These are phyloP conservation scores for Dysidea cf. avara DNA, from an alignment of 37 sponge, comb jelly and placozoan species.

Conservation along the genomic window DNA sequence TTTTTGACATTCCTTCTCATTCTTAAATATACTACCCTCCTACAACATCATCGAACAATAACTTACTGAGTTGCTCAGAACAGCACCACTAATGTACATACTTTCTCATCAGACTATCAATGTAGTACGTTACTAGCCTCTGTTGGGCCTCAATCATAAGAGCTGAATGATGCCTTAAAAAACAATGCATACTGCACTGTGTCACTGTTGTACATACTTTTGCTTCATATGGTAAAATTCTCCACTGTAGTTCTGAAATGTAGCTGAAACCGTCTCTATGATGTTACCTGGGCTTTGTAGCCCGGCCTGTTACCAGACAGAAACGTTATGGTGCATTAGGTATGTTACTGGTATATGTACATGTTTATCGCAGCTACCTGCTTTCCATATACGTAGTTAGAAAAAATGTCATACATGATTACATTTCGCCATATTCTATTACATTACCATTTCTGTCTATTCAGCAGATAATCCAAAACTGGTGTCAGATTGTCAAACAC, in stretches of 20 bases:
- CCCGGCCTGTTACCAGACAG: no score
- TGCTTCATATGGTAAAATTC: slow-evolving; percentile 59
- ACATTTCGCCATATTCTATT: no score
- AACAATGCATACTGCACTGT: not conserved
- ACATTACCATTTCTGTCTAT: slow-evolving; percentile 63
- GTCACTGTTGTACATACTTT: slow-evolving; percentile 30
- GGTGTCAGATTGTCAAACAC: slow-evolving; percentile 49
- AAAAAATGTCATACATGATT: no score
- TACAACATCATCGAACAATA: slow-evolving; percentile 3
- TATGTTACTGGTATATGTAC: no score
- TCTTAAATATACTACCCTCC: slow-evolving; percentile 67
- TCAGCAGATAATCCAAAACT: slow-evolving; percentile 44
- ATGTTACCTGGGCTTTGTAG: slow-evolving; percentile 18
- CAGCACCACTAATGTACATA: slow-evolving; percentile 24
- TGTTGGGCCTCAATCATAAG: slow-evolving; percentile 68
- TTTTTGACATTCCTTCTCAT: slow-evolving; percentile 56
- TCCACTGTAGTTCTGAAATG: slow-evolving; percentile 45
- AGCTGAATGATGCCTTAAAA: slow-evolving; percentile 47
- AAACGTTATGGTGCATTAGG: no score
- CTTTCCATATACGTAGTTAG: no score
- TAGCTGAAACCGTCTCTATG: slow-evolving; percentile 44
- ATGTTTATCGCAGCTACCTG: no score
- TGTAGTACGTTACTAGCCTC: slow-evolving; percentile 43
- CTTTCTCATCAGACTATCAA: slow-evolving; percentile 67
- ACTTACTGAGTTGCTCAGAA: no score